These are phyloP conservation scores for Aplochiton taeniatus DNA, from an alignment of 2,797 vertebrate genomes.

Conservation along the genomic window DNA sequence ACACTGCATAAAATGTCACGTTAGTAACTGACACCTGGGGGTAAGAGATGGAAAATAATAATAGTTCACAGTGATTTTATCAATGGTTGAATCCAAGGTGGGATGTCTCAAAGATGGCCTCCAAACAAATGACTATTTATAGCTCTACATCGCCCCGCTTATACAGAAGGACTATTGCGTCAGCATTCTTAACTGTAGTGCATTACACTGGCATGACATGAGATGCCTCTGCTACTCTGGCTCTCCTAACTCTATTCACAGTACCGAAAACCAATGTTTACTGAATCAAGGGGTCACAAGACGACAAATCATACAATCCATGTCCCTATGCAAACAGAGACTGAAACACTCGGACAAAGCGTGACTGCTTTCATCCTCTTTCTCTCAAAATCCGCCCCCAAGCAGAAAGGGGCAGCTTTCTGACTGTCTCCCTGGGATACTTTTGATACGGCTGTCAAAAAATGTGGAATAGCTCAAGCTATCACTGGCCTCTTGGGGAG, in stretches of 20 bases:
- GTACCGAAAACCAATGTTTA: neutral
- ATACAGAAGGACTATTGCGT: conserved; percentile 16
- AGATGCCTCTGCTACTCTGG: neutral
- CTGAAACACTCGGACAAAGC: neutral
- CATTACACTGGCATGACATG: conserved; percentile 10
- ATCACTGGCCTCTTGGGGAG: conserved; percentile 26
- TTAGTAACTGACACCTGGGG: neutral
- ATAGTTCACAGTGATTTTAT: neutral
- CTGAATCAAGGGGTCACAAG: neutral
- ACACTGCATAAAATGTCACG: neutral
- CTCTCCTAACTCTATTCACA: conserved; percentile 5
- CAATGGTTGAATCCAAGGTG: conserved; percentile 2
- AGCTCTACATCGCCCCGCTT: neutral
- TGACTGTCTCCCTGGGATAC: neutral
- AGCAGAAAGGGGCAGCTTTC: neutral
- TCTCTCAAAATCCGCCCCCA: neutral
- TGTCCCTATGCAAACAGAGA: neutral
- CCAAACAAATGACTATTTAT: conserved; percentile 16
- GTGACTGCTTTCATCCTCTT: neutral
- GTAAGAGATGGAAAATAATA: neutral
- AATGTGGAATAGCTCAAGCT: conserved; percentile 21
- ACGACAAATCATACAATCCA: neutral
- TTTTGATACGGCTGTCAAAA: conserved; percentile 20
- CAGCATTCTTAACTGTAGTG: conserved; percentile 11
- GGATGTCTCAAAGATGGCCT: neutral